These are phyloP conservation scores for Oncopodura yosiiana DNA, from an alignment of 1,140 invertebrate genomes.

Conservation along the genomic window DNA sequence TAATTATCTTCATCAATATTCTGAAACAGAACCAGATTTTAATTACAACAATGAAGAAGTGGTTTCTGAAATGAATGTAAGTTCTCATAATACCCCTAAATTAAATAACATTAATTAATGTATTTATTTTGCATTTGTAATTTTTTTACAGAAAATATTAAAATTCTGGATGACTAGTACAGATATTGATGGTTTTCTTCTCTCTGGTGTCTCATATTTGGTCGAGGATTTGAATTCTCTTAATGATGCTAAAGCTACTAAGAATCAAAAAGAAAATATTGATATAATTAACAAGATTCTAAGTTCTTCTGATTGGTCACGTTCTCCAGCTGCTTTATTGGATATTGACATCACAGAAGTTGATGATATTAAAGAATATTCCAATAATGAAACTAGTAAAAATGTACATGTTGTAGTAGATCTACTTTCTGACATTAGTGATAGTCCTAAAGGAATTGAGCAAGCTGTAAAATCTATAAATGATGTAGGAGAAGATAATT, in stretches of 20 bases:
- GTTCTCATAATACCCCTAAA: conserved; percentile 41
- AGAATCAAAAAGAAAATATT: conserved; percentile 25
- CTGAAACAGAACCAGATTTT: conserved; percentile 17
- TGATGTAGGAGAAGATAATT: too few species aligned
- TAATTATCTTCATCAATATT: conserved; percentile 26
- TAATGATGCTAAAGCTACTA: not conserved
- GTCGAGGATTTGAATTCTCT: conserved; percentile 45
- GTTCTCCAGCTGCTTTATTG: conserved; percentile 1
- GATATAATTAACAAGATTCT: conserved; percentile 9
- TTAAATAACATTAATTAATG: conserved; percentile 35
- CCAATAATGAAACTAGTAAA: too few species aligned
- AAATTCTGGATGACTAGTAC: conserved; percentile 55
- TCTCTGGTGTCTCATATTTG: conserved; percentile 55
- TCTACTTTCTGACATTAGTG: too few species aligned
- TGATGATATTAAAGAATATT: not conserved
- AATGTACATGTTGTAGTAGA: too few species aligned
- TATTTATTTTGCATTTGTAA: conserved; percentile 37
- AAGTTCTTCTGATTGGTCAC: not conserved
- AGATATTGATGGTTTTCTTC: conserved; percentile 62
- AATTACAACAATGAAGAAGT: conserved; percentile 36
- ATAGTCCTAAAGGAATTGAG: too few species aligned
- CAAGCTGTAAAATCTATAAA: too few species aligned
- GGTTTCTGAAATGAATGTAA: conserved; percentile 26
- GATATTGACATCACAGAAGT: not conserved
- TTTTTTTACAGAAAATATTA: conserved; percentile 48